Conservation (phyloP, 2,113 vertebrate genomes). For the Prietella phreatophila region DNA sequence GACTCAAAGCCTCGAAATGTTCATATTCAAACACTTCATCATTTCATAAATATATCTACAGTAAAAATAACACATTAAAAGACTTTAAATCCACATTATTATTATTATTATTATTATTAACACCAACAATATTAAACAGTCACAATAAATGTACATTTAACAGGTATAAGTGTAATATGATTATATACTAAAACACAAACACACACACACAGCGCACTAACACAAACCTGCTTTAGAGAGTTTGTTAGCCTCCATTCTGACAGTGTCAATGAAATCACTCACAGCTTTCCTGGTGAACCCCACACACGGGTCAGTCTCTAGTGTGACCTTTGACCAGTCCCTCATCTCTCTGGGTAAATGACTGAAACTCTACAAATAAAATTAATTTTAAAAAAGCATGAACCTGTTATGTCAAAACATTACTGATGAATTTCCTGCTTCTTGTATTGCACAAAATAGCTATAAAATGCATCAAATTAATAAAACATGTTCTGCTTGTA, state of each 20-base stretch:
- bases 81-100: not conserved
- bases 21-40: not conserved
- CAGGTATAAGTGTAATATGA: too few species aligned
- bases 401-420: not conserved
- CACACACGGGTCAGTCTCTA: constrained; percentile 72
- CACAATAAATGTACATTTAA: not conserved
- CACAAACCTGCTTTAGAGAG: constrained; percentile 69
- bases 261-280: constrained; percentile 63
- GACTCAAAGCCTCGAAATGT: not conserved
- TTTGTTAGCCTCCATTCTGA: constrained; percentile 65
- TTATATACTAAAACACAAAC: too few species aligned
- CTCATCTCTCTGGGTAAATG: constrained; percentile 59
- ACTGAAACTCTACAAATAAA: constrained; percentile 47
- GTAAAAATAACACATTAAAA: not conserved
- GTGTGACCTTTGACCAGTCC: constrained; percentile 69
- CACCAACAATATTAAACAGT: not conserved
- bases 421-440: not conserved
- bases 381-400: not conserved
- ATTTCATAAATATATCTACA: not conserved
- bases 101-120: too few species aligned
- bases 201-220: not conserved
- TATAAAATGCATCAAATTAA: not conserved
- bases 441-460: not conserved
- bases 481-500: not conserved
- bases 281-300: constrained; percentile 68